Conservation (phyloP, 2,888 invertebrate genomes). For the Melanophora roralis region DNA sequence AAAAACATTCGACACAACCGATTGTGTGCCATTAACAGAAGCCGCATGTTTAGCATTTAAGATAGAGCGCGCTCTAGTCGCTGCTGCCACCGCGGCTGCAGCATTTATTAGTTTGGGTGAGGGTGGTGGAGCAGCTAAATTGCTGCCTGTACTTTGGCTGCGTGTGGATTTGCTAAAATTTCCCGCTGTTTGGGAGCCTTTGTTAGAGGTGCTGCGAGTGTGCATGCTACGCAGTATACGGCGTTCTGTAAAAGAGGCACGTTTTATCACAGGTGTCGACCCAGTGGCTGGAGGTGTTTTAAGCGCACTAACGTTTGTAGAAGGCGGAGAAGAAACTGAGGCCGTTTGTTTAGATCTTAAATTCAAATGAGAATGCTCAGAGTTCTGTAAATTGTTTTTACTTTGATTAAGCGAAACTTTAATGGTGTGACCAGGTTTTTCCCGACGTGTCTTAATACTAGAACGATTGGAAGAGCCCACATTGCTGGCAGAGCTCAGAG, state of each 20-base stretch:
- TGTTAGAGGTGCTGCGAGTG: constrained; percentile 48
- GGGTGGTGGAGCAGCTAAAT: constrained; percentile 69
- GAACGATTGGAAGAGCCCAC: constrained; percentile 17
- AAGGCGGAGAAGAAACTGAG: background rate
- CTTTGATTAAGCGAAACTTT: constrained; percentile 27
- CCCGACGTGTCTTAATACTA: constrained; percentile 42
- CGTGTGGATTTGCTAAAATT: constrained; percentile 69
- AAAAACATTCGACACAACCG: constrained; percentile 63
- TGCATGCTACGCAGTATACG: constrained; percentile 62
- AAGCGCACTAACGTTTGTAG: constrained; percentile 16
- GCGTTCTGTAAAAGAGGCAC: constrained; percentile 56
- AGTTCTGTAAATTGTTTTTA: constrained; percentile 20
- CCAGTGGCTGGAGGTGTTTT: constrained; percentile 22
- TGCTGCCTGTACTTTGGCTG: constrained; percentile 66
- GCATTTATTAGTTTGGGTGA: constrained; percentile 71
- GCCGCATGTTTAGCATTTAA: constrained; percentile 58
- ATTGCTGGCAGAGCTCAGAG: constrained; percentile 9
- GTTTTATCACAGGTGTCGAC: constrained; percentile 59
- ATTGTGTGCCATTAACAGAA: constrained; percentile 48
- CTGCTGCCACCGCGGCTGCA: constrained; percentile 66
- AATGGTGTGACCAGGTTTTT: constrained; percentile 4
- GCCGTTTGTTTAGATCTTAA: constrained; percentile 49
- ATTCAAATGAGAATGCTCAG: constrained; percentile 33
- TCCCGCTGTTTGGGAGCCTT: constrained; percentile 55
- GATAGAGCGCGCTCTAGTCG: constrained; percentile 64